Base-by-base conservation (phyloP, 1,140 invertebrate species). In the Adelges cooleyi region DNA sequence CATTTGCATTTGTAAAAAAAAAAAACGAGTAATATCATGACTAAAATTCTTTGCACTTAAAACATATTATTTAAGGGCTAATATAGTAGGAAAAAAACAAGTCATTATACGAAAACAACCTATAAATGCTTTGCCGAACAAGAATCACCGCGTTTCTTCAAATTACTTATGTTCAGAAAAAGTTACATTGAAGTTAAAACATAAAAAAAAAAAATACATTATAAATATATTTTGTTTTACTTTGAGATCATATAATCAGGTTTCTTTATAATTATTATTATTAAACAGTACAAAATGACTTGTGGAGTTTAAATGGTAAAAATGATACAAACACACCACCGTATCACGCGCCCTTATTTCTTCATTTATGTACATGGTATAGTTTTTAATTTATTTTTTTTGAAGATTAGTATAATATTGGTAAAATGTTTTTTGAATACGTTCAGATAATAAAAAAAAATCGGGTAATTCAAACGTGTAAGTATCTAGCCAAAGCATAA, bases 271-370 rank as follows among this genome's bases (percentile, higher is more conserved):
- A 8, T 6, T 38, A 17, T 44, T 15, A 17, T 4, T 62, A 29
- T 17, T 62, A 36, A 20, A 53, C 27, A 48, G 42, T 48, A 62
- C 40, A 62, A 46, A 62, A 62, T 48, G 42, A 48, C 56, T 48
- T 11, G 22, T 44, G 56, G 54, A 22, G 10, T 59, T 44, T 23
- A 44, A 48, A 62, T 48, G 56, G 40, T 48, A 62, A 62, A 56
- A 62, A 46, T 44, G 56, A 62, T 62, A 62, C 56, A 27, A 62
- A 62, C 56, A 62, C 56, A 62, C 54, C 54, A 62, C 56, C 56
- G 56, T 62, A 59, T 59, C 56, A 42, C 56, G 11, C 22, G 38
- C 53, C 9, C 25, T 46, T 6, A 13, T 48, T 25, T 46, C 15
- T 48, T 48, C 56, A 33, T 62, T 48, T 48, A 62, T 48, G 56